Evolutionary conservation across 2,888 invertebrate species (phyloP), one percentile per base, ranked within the genome.

Genomic region (Dermolepida albohirtum): DNA sequence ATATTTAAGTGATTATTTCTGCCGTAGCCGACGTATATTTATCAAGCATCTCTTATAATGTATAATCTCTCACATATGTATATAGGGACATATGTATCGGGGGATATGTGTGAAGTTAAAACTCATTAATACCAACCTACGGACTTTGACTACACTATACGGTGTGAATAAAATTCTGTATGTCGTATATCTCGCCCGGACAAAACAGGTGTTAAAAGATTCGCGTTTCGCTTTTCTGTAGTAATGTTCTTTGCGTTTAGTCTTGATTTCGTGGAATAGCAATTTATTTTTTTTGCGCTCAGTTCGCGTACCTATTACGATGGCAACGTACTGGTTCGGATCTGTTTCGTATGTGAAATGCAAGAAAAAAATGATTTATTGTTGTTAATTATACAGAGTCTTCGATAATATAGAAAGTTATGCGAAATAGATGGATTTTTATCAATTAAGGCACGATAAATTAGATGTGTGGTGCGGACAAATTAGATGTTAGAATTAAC

Each of bases 31-130:
- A 14, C 44, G 43, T 43, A 14, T 59, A 59, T 59, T 59, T 59
- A 59, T 59, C 59, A 59, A 59, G 43, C 29, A 43, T 59, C 43
- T 14, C 44, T 59, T 57, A 43, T 57, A 57, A 59, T 59, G 29
- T 59, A 54, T 41, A 40, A 11, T 40, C 40, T 16, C 22, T 29
- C 29, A 27, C 22, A 5, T n/a, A 44, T 27, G 44, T 14, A 27
- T 43, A 57, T 43, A 29, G 43, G 59, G 29, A 59, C 11, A 55
- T 55, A 40, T 54, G 22, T 10, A 44, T 59, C 22, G 22, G 40
- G 40, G 8, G 57, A 44, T 34, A 34, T 34, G 57, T 39, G 47
- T 17, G 47, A 47, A 47, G 16, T 47, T 43, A 29, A 29, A 47
- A 29, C 44, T 59, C 29, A 44, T 55, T 55, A 55, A 55, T 55